Evolutionary conservation across 2,888 invertebrate species (phyloP), one percentile per base, ranked within the genome.

Genomic region (Hybos culiciformis): DNA sequence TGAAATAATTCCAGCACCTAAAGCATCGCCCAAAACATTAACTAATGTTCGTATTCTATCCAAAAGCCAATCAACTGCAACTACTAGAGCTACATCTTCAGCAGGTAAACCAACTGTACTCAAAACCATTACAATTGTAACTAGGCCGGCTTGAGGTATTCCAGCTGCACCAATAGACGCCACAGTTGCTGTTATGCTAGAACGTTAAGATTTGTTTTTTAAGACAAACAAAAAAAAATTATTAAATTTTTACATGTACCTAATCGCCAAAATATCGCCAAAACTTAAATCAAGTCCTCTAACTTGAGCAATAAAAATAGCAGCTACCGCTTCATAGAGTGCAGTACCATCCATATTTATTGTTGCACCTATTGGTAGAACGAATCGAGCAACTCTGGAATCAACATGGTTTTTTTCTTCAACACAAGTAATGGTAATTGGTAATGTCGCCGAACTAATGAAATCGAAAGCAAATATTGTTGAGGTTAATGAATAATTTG

Each of bases 341-440:
- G 83, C 83, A 0, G 83, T 83, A 38, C 84, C 83, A 57, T 83
- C 83, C 83, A 83, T 83, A 65, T 86, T 84, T 54, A 85, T 83
- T 26, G 83, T 83, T 3, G 83, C 81, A 5, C 86, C 85, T 37
- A 86, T 81, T 2, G 85, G 84, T 56, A 85, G 70, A 2, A 81
- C 80, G 59, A 86, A 85, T 46, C 84, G 71, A 4, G 80, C 74
- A n/a, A 83, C 77, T 41, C 83, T 67, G 1, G 74, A 67, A 58
- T 85, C 84, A n/a, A 48, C 33, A 4, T 45, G 34, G 21, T 48
- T 48, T 7, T 48, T 47, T 6, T 44, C 40, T 40, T 47, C 48
- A 48, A 86, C 64, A 53, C 83, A 84, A 46, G 73, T 70, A 54
- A 84, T 79, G 0, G 85, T 82, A 18, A 85, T 72, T 5, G 85